Evolutionary conservation across 2,888 invertebrate species (phyloP), one percentile per base, ranked within the genome.

Genomic region (Patella caerulea): DNA sequence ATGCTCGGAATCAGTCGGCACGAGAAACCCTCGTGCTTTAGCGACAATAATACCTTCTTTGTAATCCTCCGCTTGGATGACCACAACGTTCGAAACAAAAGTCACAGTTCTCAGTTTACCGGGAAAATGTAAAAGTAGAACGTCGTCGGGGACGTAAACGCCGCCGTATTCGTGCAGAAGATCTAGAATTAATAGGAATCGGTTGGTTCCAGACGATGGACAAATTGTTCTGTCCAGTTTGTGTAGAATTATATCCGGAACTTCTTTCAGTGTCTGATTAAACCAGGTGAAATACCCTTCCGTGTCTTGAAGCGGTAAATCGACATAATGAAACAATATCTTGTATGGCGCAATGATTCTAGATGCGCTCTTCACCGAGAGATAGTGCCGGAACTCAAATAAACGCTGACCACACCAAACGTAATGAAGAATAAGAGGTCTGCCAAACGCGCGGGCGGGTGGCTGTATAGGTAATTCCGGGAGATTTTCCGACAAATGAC

Each of bases 251-350:
- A 80, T 24, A 29, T 80, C 73, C 5, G 72, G 55, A 15, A 74
- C 74, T 34, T 74, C 29, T n/a, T 65, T 19, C 71, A 19, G n/a
- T 3, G 75, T 70, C 71, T 69, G 65, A 19, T 76, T 71, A 53
- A 78, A 78, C 80, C 80, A 80, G 29, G 74, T 75, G 71, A 75
- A 80, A 55, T 80, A 80, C 1, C 59, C 74, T 53, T 80, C 78
- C 3, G 71, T 45, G 34, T 80, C 80, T 52, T 53, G 24, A 73
- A 71, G 72, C 2, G 80, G 80, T n/a, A 76, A 71, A 15, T 17
- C 7, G 17, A 72, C 65, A 45, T 75, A 80, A 53, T 80, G 80
- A 15, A 80, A 75, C 45, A 73, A 15, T 12, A 80, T 73, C 45
- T 73, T 74, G 29, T 77, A 74, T 5, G 80, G 80, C 15, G 71